Evolutionary conservation across 2,797 vertebrate species (phyloP), one percentile per base, ranked within the genome.

Genomic region (Carduelis carduelis): DNA sequence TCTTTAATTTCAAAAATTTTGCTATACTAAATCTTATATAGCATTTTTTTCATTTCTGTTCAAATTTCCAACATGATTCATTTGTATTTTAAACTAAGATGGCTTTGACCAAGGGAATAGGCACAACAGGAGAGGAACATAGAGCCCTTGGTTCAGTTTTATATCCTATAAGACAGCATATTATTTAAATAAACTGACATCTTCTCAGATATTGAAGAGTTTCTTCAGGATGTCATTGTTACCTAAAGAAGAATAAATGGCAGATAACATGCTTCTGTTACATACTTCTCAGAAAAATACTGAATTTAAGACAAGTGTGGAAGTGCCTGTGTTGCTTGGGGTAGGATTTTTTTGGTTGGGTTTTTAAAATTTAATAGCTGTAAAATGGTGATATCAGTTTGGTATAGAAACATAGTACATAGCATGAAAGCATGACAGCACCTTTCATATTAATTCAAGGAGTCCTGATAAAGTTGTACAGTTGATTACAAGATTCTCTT

Each of bases 71-170:
- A 41, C n/a, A 39, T 3, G 19, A 46, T 44, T 95, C n/a, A 70
- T 55, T 47, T 82, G 53, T 83, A 52, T 53, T 91, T 96, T 91
- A 81, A 47, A 76, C 52, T 76, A 87, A 86, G 61, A 69, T 75
- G 21, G 75, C 30, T 94, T 85, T 78, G 53, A 85, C 21, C 63
- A 77, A 63, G n/a, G 53, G 57, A 90, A 65, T 17, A 80, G 14
- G 15, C 80, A 72, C 30, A 39, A 72, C 13, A 83, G 35, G n/a
- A 35, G 44, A 96, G 34, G 20, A 93, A 60, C 39, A 95, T 0
- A 53, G 15, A 95, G 53, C 32, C 55, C 93, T 74, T 88, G 52
- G 39, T 79, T 95, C 83, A 90, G 22, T n/a, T 94, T 88, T 32
- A 95, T 91, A 95, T 65, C 52, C 28, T 27, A 12, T 53, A 84